Evolutionary conservation across 1,140 invertebrate species (phyloP), one percentile per base, ranked within the genome.

Genomic region (Babylonia areolata): DNA sequence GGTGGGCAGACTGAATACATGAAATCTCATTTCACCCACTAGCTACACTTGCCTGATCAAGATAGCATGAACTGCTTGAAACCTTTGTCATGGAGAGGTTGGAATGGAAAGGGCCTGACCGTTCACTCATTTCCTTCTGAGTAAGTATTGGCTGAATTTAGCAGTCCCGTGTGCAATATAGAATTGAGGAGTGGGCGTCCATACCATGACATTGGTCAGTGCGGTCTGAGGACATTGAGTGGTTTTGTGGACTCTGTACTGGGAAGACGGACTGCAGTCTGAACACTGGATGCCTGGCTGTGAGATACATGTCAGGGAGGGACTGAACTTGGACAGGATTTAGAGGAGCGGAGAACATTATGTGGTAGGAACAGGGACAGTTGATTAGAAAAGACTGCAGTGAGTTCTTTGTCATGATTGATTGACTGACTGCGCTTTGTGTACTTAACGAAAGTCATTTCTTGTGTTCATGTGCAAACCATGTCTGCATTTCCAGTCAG

Each of bases 381-480:
- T 51, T 51, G 46, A 51, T n/a, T n/a, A n/a, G 0, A 17, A 17
- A 51, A 51, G 46, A 51, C 46, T 51, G 9, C 46, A 51, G 0
- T 12, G 46, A 9, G 28, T 64, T 23, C 58, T 28, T 64, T 5
- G 28, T 23, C 28, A 51, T 51, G 6, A 51, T 51, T 51, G 46
- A 51, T 51, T 51, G 46, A 20, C 46, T 51, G 9, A 11, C 5
- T 64, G 28, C 23, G 23, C 58, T 64, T 51, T 51, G 46, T 64
- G 58, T 64, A 64, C 58, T 64, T 64, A 64, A 64, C 28, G 58
- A 64, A 64, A 23, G 58, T 64, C 71, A 73, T 15, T 73, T 28
- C 71, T 35, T 73, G 71, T 73, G 71, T 73, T 73, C 71, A 35
- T 37, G 71, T 73, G 12, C 71, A 73, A 73, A 73, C 12, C 12